Evolutionary conservation across 2,113 vertebrate genomes (phyloP).

Genomic region (Atrichornis clamosus): DNA sequence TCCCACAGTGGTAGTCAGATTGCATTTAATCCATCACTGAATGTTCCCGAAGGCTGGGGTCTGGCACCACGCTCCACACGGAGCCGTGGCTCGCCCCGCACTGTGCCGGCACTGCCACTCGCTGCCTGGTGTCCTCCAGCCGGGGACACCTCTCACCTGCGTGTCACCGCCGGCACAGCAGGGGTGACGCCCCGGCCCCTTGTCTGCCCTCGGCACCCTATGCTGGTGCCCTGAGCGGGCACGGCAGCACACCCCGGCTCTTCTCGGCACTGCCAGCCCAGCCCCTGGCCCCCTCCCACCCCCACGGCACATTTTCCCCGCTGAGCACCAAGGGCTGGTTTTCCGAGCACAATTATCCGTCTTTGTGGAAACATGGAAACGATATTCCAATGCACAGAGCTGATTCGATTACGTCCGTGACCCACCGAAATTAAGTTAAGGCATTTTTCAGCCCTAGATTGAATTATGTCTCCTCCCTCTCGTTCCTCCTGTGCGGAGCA

Average conservation of each 20-base stretch:
- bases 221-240: rapidly evolving
- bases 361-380: conserved; percentile 25
- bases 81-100: neutral
- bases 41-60: conserved; percentile 63
- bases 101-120: neutral
- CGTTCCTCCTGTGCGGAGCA: rapidly evolving
- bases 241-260: neutral
- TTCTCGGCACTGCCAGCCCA: neutral
- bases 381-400: neutral
- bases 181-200: rapidly evolving
- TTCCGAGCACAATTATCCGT: neutral
- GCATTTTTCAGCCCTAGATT: conserved; percentile 18
- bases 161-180: rapidly evolving
- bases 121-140: neutral
- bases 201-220: rapidly evolving
- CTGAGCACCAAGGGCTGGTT: neutral
- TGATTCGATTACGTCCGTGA: conserved; percentile 41
- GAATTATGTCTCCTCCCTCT: conserved; percentile 7
- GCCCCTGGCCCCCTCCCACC: neutral
- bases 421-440: conserved; percentile 40
- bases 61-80: conserved; percentile 46
- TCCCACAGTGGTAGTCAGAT: conserved; percentile 62
- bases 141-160: neutral
- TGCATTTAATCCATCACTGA: conserved; percentile 65
- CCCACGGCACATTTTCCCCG: neutral